These are phyloP conservation scores for Glareola pratincola DNA, from an alignment of 2,113 vertebrate species.

Conservation along the genomic window DNA sequence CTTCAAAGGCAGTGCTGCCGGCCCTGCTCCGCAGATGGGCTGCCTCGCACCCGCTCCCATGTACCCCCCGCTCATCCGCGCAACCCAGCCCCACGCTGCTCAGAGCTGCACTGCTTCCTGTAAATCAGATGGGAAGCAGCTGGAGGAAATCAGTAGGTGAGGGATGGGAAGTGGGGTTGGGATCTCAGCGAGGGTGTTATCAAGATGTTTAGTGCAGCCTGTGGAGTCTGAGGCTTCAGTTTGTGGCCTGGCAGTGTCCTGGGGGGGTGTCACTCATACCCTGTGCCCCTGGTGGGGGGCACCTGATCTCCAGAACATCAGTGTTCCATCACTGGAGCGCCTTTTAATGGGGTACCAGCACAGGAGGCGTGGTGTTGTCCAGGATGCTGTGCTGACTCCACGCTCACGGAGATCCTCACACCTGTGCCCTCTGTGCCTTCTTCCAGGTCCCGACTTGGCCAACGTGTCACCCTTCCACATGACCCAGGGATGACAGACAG, in stretches of 20 bases:
- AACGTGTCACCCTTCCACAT: too few species aligned
- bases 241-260: background rate
- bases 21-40: constrained; percentile 17
- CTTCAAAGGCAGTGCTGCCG: background rate
- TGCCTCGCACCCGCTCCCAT: background rate
- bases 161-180: background rate
- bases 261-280: background rate
- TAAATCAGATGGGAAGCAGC: background rate
- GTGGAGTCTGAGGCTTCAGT: background rate
- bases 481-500: background rate
- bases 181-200: background rate
- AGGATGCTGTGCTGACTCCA: background rate
- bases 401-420: background rate
- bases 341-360: background rate
- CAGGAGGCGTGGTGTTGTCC: too few species aligned
- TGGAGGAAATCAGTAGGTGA: background rate
- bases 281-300: background rate
- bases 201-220: background rate
- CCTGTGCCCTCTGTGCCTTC: background rate
- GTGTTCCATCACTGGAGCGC: background rate
- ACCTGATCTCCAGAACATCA: background rate
- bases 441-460: background rate
- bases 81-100: background rate
- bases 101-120: background rate
- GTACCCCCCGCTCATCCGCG: background rate